phyloP scores from a whole-genome alignment of 2,113 vertebrate species.

The Melospiza georgiana region DNA sequence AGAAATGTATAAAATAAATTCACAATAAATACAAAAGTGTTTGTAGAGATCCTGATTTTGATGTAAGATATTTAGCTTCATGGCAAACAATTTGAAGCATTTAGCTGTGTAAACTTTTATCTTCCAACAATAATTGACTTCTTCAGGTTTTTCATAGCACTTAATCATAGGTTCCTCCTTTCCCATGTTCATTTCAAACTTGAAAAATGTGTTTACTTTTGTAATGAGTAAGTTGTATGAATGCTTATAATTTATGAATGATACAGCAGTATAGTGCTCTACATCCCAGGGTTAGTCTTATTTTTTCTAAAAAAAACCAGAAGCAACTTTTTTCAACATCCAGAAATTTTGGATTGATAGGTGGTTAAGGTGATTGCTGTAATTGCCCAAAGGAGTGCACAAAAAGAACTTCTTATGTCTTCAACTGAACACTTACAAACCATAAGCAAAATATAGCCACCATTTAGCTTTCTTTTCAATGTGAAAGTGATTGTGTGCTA shows the following conservation, averaged over 20 bases:
- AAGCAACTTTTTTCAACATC: not conserved
- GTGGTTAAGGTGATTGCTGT: not conserved
- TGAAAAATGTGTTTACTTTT: conserved; percentile 12
- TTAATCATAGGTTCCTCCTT: not conserved
- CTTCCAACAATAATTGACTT: not conserved
- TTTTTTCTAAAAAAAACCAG: not conserved
- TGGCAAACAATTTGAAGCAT: not conserved
- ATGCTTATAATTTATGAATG: not conserved
- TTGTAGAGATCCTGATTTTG: not conserved
- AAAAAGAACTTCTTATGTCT: not conserved
- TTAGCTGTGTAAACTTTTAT: not conserved
- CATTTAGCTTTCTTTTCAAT: not conserved
- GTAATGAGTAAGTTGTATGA: not conserved
- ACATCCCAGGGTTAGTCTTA: not conserved
- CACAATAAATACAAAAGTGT: not conserved
- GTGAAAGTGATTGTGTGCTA: not conserved
- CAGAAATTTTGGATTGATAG: not conserved
- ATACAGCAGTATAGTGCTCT: not conserved
- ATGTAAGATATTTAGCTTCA: not conserved
- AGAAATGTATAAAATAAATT: not conserved
- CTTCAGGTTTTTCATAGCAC: not conserved
- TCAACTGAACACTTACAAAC: not conserved
- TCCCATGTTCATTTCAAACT: not conserved
- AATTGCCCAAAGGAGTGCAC: not conserved
- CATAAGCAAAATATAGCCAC: not conserved